These are phyloP conservation scores for Rhodophaea formosa DNA, from an alignment of 2,888 invertebrate species.

Conservation along the genomic window DNA sequence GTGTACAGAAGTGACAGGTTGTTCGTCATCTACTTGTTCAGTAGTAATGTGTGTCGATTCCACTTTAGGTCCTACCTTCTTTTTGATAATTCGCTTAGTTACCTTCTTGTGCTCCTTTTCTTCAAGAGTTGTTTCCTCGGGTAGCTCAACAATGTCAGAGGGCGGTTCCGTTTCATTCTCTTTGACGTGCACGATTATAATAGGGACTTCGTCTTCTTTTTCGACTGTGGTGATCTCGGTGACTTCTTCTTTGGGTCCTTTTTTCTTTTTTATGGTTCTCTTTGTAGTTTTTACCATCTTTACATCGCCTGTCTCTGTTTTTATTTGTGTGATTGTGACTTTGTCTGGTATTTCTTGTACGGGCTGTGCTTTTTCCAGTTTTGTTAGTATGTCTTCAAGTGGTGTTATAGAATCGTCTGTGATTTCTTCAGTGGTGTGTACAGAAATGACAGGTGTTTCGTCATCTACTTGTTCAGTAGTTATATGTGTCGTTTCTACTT, in stretches of 20 bases:
- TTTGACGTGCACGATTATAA: slow-evolving; percentile 31
- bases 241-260: slow-evolving; percentile 32
- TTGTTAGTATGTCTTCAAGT: not conserved
- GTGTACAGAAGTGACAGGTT: slow-evolving; percentile 39
- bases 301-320: slow-evolving; percentile 29
- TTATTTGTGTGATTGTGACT: slow-evolving; percentile 25
- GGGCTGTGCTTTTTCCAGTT: slow-evolving; percentile 31
- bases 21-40: slow-evolving; percentile 28
- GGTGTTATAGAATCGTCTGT: not conserved
- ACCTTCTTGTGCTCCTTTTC: slow-evolving; percentile 52
- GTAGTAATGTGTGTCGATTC: slow-evolving; percentile 30
- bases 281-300: slow-evolving; percentile 35
- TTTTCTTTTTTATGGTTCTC: slow-evolving; percentile 40
- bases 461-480: slow-evolving; percentile 17
- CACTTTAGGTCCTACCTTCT: slow-evolving; percentile 38
- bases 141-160: slow-evolving; percentile 29
- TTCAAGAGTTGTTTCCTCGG: slow-evolving; percentile 40
- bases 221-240: slow-evolving; percentile 35
- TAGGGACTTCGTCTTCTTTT: slow-evolving; percentile 35
- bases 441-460: not conserved
- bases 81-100: slow-evolving; percentile 42
- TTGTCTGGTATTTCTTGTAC: slow-evolving; percentile 24
- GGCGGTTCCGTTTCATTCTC: slow-evolving; percentile 20
- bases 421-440: slow-evolving; percentile 7
- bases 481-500: slow-evolving; percentile 31